phyloP scores from a whole-genome alignment of 1,140 invertebrate genomes.

The Diplogasteroides magnus region DNA sequence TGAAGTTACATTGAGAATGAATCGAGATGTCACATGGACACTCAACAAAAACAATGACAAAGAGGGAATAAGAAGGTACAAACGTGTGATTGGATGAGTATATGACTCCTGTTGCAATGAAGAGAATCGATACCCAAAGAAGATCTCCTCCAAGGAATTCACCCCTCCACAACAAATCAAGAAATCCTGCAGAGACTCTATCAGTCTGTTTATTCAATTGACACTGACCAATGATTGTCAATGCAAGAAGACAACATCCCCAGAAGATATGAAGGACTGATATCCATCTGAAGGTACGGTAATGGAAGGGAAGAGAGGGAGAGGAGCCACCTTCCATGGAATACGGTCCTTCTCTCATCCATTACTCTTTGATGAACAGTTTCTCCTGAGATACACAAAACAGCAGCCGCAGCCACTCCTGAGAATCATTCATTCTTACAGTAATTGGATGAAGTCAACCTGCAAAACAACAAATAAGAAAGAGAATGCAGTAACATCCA shows the following conservation, averaged over 20 bases:
- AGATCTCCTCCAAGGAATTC: slow-evolving; percentile 52
- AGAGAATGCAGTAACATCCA: slow-evolving; percentile 22
- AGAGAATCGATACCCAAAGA: slow-evolving; percentile 48
- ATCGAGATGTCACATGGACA: slow-evolving; percentile 37
- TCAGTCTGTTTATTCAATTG: no score
- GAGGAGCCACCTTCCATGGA: background rate
- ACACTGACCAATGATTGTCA: slow-evolving; percentile 27
- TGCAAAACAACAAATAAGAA: background rate
- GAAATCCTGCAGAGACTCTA: slow-evolving; percentile 40
- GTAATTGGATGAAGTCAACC: background rate
- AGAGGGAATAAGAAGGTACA: background rate
- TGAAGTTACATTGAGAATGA: slow-evolving; percentile 40
- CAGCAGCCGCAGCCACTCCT: background rate
- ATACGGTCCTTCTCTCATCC: background rate
- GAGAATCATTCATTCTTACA: background rate
- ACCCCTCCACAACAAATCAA: slow-evolving; percentile 48
- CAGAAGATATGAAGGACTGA: slow-evolving; percentile 46
- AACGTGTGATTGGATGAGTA: slow-evolving; percentile 26
- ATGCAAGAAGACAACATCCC: slow-evolving; percentile 42
- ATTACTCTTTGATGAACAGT: background rate
- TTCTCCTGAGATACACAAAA: background rate
- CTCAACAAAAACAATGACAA: slow-evolving; percentile 19
- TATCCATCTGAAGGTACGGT: slow-evolving; percentile 32
- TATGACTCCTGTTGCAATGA: slow-evolving; percentile 44
- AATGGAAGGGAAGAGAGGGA: no score